phyloP scores from a whole-genome alignment of 2,113 vertebrate species.

The Bubo blakistoni region DNA sequence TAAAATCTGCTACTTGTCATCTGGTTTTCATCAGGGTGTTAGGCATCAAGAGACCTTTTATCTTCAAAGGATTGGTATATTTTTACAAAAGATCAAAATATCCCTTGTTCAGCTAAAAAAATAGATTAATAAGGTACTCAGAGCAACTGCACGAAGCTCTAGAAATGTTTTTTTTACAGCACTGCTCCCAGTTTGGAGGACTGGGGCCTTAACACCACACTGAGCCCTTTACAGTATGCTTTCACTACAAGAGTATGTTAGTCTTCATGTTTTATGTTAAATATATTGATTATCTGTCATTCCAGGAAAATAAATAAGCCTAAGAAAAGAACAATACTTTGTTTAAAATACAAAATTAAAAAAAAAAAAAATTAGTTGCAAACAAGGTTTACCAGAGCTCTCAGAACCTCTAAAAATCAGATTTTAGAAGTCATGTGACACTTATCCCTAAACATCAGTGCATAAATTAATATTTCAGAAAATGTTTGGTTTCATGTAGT shows the following conservation, averaged over 20 bases:
- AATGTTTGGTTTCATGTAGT: background rate
- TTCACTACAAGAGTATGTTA: background rate
- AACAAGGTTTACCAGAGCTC: background rate
- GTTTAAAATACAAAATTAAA: background rate
- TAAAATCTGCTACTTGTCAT: conserved; percentile 1
- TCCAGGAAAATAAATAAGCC: background rate
- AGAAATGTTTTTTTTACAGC: background rate
- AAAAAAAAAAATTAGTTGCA: background rate
- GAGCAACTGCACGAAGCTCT: background rate
- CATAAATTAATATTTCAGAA: background rate
- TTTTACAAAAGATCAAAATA: conserved; percentile 16
- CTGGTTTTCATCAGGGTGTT: background rate
- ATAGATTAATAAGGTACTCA: background rate
- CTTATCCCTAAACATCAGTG: background rate
- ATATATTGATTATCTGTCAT: background rate
- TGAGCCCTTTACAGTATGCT: background rate
- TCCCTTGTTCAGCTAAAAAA: background rate
- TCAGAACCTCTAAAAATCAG: background rate
- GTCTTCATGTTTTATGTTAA: background rate
- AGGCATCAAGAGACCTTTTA: conserved; percentile 1
- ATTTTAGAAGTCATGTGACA: background rate
- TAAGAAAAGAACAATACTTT: background rate
- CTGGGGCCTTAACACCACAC: background rate
- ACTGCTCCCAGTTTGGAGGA: background rate
- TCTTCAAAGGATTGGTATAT: background rate